phyloP scores from a whole-genome alignment of 2,888 invertebrate genomes.

The Dioctria linearis region DNA sequence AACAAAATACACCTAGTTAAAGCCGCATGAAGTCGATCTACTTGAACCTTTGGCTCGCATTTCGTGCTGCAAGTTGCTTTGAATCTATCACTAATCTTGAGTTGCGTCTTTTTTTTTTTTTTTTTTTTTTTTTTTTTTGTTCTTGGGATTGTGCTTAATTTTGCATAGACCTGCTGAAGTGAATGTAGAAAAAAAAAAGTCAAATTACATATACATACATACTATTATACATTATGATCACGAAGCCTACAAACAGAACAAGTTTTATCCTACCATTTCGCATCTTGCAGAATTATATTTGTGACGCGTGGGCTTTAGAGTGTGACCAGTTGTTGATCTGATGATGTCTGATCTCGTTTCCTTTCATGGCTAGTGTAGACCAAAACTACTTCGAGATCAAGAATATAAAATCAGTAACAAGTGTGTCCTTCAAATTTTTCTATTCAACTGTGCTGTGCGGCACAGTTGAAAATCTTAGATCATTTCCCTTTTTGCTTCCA shows the following conservation, averaged over 20 bases:
- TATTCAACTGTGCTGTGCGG: background rate
- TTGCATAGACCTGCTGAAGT: constrained; percentile 13
- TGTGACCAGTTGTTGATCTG: constrained; percentile 33
- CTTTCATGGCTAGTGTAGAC: constrained; percentile 18
- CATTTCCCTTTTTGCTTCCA: background rate
- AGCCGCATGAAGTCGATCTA: constrained; percentile 4
- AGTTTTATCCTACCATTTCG: constrained; percentile 20
- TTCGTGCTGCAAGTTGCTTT: constrained; percentile 1
- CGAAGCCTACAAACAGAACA: constrained; percentile 11
- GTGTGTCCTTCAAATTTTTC: constrained; percentile 31
- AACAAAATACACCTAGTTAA: constrained; percentile 5
- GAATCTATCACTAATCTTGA: background rate
- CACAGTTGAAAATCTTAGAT: too few species aligned
- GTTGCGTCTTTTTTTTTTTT: background rate
- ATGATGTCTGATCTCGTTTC: constrained; percentile 42
- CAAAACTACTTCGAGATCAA: constrained; percentile 14
- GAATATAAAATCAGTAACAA: background rate
- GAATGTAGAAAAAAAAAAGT: constrained; percentile 15
- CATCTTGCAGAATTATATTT: constrained; percentile 1
- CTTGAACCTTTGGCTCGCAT: constrained; percentile 6
- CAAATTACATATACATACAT: background rate
- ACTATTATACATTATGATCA: background rate
- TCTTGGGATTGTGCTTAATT: constrained; percentile 13
- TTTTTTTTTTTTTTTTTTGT: background rate
- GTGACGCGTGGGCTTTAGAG: constrained; percentile 27